Evolutionary conservation across 1,140 invertebrate species (phyloP).

Genomic region (honey bee (Apis mellifera)): DNA sequence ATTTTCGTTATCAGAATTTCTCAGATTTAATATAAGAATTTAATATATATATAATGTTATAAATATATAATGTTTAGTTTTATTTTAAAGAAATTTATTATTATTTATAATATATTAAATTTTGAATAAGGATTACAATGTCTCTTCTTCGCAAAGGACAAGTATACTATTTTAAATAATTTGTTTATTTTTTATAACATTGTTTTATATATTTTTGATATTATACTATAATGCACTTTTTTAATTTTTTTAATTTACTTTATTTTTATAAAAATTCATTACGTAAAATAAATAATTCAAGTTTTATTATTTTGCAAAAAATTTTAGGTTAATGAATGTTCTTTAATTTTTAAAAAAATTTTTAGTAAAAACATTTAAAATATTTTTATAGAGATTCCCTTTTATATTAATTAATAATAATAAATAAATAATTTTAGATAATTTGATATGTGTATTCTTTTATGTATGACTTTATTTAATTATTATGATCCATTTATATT

Average conservation of each 20-base stretch:
- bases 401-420: not conserved
- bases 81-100: not conserved
- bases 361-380: not conserved
- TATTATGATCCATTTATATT: not conserved
- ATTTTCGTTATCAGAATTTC: no score
- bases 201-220: not conserved
- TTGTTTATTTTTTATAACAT: not conserved
- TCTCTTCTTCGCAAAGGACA: conserved; percentile 53
- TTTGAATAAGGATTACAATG: conserved; percentile 33
- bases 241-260: not conserved
- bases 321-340: not conserved
- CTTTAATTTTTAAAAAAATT: not conserved
- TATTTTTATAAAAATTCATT: not conserved
- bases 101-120: not conserved
- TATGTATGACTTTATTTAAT: not conserved
- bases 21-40: not conserved
- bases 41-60: no score
- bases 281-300: not conserved
- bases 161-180: conserved; percentile 16
- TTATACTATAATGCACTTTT: not conserved
- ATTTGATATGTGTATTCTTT: not conserved
- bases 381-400: no score
- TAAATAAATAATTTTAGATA: not conserved
- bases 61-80: not conserved
- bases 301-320: conserved; percentile 17